Evolutionary conservation across 1,140 invertebrate species (phyloP), one percentile per base, ranked within the genome.

Genomic region (Pissodes strobi): DNA sequence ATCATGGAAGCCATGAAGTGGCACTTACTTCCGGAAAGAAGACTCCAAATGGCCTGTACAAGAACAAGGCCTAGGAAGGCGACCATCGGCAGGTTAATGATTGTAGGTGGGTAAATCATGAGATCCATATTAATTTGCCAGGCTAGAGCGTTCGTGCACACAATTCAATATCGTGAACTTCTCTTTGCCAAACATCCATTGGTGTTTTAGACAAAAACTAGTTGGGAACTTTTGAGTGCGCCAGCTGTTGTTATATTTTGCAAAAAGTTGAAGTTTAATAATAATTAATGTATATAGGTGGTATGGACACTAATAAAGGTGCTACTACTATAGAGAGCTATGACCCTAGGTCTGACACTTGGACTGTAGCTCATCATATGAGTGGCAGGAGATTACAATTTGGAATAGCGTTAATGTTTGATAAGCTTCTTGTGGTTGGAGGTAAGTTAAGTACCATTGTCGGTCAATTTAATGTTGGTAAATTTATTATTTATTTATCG

Each of bases 1-100:
- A 90, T 97, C 49, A 92, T 96, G 87, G 94, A 97, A 79, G 94
- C 94, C 25, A 85, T 95, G 58, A 95, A 94, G 73, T 96, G 94
- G 84, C 93, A 95, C 78, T 79, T 96, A 12, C 76, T 96, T 56
- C 93, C 94, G 4, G 94, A 95, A 74, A 80, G 93, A 52, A 80
- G 93, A 23, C 85, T 88, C 52, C 83, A 89, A 58, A 84, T 94
- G 62, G 86, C 90, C 64, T 89, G 89, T 59, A 84, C 86, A 37
- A 84, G 93, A 69, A 95, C 93, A 1, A 87, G 88, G 67, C 94
- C 94, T 0, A 82, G 94, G 30, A 96, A 95, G 78, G 92, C 93
- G 0, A 97, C 94, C 1, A 90, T 96, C 53, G 94, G 94, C 9
- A 83, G 87, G 59, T 81, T 97, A 43, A 86, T 94, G 71, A 89